Conservation (phyloP, 2,888 invertebrate species). For the Hemaris fuciformis region DNA sequence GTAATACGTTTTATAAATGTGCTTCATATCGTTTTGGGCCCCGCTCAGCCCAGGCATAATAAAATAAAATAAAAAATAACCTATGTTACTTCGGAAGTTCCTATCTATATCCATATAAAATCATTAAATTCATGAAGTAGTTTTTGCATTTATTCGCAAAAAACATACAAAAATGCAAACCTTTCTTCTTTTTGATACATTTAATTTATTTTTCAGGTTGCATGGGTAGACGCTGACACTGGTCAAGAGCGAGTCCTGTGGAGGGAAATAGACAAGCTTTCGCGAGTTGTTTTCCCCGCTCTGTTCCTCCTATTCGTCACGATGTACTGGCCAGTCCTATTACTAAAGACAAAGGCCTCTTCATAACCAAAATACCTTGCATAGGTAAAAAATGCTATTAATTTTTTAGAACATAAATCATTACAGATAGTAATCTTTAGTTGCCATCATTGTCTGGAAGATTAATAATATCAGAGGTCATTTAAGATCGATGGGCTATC, state of each 20-base stretch:
- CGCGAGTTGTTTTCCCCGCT: constrained; percentile 88
- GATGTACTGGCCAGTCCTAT: constrained; percentile 89
- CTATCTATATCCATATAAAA: no score
- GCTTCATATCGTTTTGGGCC: no score
- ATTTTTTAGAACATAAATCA: background rate
- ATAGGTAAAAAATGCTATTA: no score
- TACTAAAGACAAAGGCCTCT: constrained; percentile 83
- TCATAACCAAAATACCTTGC: constrained; percentile 49
- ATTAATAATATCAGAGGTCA: no score
- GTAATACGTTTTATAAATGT: no score
- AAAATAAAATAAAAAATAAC: no score
- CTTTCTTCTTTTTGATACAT: background rate
- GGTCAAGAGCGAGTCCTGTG: constrained; percentile 88
- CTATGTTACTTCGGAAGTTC: no score
- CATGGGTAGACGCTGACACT: constrained; percentile 84
- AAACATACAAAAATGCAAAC: no score
- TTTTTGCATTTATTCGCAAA: no score
- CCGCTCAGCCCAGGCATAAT: no score
- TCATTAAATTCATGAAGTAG: no score
- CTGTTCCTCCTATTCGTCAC: constrained; percentile 89
- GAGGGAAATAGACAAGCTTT: constrained; percentile 89
- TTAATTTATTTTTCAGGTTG: constrained; percentile 63
- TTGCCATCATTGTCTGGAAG: background rate
- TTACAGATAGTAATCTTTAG: background rate
- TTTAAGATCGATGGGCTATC: background rate